Evolutionary conservation across 2,888 invertebrate genomes (phyloP), one percentile per base, ranked within the genome.

Genomic region (Xylota sylvarum): DNA sequence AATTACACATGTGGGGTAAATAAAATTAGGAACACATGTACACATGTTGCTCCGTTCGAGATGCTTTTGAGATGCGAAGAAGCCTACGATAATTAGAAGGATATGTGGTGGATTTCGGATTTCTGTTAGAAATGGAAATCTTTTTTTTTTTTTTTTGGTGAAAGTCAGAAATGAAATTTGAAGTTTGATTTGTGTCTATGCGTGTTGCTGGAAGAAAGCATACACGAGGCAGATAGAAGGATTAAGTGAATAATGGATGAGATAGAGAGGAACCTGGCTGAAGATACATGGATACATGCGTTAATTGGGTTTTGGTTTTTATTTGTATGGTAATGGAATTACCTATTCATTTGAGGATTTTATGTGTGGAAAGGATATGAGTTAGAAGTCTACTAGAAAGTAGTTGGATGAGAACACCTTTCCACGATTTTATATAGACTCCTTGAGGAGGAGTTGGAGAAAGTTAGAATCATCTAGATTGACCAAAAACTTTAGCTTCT

Each of bases 1-100:
- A 64, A 55, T 70, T 69, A 70, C 78, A 64, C 64, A 64, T 79
- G 46, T 56, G 70, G 79, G 43, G 27, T 55, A 72, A 79, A 79
- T 72, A 64, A 79, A 72, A 72, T 70, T 70, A 79, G 55, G 46
- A 43, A 30, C 50, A 23, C 23, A 23, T 50, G 32, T 50, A 55
- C 46, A 64, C 62, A 55, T 46, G 76, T 67, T 76, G 65, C 76
- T 77, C n/a, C 56, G 55, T 12, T 19, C 3, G 10, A 5, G n/a
- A n/a, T n/a, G n/a, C n/a, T n/a, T n/a, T n/a, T n/a, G n/a, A 23
- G 43, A 5, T 3, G 7, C 40, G n/a, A 40, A 43, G n/a, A 5
- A 58, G 65, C 52, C 50, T n/a, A 50, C 23, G 46, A 35, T 65
- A 67, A 67, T 56, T 58, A 58, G 32, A 48, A 27, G 50, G 50